Conservation (phyloP, 2,797 vertebrate genomes). For the Lindbergichthys nudifrons region DNA sequence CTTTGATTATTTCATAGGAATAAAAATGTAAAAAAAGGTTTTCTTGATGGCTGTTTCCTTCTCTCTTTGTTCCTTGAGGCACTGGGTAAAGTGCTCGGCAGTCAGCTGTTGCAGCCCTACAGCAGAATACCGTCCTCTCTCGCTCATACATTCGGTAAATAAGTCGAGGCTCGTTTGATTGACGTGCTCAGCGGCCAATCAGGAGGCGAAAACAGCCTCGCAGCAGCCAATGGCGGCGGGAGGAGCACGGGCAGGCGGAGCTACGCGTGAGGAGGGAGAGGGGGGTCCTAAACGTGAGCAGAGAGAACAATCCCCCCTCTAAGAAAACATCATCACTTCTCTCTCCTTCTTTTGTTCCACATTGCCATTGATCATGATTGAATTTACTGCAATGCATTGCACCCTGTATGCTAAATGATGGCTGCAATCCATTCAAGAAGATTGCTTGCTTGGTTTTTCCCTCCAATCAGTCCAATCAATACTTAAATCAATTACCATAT, state of each 20-base stretch:
- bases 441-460: background rate
- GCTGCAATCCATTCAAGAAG: conserved; percentile 24
- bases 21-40: conserved; percentile 25
- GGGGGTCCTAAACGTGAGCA: conserved; percentile 70
- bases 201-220: conserved; percentile 66
- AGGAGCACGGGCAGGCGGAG: conserved; percentile 26
- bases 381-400: conserved; percentile 29
- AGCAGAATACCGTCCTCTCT: conserved; percentile 75
- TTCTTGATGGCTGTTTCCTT: conserved; percentile 57
- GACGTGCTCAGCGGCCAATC: conserved; percentile 74
- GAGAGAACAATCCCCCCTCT: conserved; percentile 53
- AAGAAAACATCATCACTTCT: conserved; percentile 77
- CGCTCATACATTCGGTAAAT: conserved; percentile 81
- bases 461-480: conserved; percentile 33
- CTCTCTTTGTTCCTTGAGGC: conserved; percentile 82
- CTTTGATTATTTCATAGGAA: conserved; percentile 39
- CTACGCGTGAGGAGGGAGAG: conserved; percentile 35
- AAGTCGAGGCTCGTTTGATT: conserved; percentile 68
- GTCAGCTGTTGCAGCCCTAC: conserved; percentile 79
- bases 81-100: conserved; percentile 68
- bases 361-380: conserved; percentile 70
- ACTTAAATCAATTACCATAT: background rate
- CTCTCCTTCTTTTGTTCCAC: conserved; percentile 75
- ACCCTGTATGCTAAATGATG: conserved; percentile 29
- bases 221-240: conserved; percentile 62